Conservation (phyloP, 2,113 vertebrate genomes). For the Amazona vittata region DNA sequence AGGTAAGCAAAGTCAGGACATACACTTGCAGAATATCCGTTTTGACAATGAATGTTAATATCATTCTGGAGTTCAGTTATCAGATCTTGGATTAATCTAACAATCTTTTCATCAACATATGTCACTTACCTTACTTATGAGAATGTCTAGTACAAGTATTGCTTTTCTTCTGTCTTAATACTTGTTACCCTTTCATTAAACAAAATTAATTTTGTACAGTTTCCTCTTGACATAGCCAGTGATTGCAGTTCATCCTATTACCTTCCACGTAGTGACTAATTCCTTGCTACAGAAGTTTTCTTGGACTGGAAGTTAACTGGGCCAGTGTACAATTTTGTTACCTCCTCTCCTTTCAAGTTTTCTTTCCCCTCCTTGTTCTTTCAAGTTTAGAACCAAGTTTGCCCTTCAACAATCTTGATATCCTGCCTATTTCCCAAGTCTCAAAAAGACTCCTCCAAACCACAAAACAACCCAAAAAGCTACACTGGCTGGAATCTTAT, state of each 20-base stretch:
- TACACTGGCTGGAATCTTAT: background rate
- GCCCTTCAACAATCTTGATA: background rate
- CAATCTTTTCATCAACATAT: background rate
- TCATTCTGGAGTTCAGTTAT: background rate
- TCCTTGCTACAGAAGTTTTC: background rate
- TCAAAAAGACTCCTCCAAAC: rapidly evolving
- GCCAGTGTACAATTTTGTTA: background rate
- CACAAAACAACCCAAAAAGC: background rate
- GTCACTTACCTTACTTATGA: background rate
- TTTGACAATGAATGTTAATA: background rate
- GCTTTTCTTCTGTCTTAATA: background rate
- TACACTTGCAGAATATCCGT: background rate
- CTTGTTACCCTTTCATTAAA: background rate
- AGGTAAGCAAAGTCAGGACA: background rate
- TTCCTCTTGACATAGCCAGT: background rate
- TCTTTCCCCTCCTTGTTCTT: background rate
- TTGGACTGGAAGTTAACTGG: background rate
- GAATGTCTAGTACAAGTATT: background rate
- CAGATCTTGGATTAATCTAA: background rate
- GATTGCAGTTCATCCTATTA: background rate
- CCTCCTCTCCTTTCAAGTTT: background rate
- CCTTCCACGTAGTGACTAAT: background rate
- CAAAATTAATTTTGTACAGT: background rate
- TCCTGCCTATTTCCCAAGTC: background rate
- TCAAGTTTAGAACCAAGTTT: background rate